Percentiles rank a stretch among this genome's conserved stretches.
phyloP scores from a whole-genome alignment of 2,888 invertebrate genomes.

The Caprella mutica region DNA sequence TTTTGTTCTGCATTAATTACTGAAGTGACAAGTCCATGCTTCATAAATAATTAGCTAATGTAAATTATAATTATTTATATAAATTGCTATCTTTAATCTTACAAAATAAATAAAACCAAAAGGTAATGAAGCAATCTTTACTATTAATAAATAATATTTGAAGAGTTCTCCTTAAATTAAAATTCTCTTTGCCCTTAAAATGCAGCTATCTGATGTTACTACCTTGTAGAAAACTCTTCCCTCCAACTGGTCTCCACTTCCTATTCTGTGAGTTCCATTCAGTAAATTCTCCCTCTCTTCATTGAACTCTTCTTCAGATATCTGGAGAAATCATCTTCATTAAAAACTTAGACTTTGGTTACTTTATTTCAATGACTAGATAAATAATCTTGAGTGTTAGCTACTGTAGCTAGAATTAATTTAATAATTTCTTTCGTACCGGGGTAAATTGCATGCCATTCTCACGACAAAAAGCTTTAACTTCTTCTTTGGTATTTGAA shows the following conservation, averaged over 20 bases:
- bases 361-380: too few species aligned
- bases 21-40: too few species aligned
- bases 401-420: too few species aligned
- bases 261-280: slow-evolving; percentile 16
- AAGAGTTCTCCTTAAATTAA: background rate
- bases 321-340: too few species aligned
- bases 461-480: slow-evolving; percentile 14
- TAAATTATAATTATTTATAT: too few species aligned
- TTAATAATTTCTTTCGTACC: slow-evolving; percentile 38
- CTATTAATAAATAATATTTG: background rate
- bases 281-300: slow-evolving; percentile 22
- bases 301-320: slow-evolving; percentile 21
- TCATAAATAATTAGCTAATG: too few species aligned
- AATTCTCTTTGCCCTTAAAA: background rate
- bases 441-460: slow-evolving; percentile 47
- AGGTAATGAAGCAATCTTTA: background rate
- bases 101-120: background rate
- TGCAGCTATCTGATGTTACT: background rate
- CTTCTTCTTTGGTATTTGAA: slow-evolving; percentile 11
- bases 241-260: slow-evolving; percentile 20
- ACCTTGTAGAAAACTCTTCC: slow-evolving; percentile 17
- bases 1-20: too few species aligned
- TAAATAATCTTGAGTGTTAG: too few species aligned
- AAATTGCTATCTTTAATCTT: too few species aligned
- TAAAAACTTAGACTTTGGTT: too few species aligned